These are phyloP conservation scores for Acanthisitta chloris DNA, from an alignment of 2,113 vertebrate species.

Conservation along the genomic window DNA sequence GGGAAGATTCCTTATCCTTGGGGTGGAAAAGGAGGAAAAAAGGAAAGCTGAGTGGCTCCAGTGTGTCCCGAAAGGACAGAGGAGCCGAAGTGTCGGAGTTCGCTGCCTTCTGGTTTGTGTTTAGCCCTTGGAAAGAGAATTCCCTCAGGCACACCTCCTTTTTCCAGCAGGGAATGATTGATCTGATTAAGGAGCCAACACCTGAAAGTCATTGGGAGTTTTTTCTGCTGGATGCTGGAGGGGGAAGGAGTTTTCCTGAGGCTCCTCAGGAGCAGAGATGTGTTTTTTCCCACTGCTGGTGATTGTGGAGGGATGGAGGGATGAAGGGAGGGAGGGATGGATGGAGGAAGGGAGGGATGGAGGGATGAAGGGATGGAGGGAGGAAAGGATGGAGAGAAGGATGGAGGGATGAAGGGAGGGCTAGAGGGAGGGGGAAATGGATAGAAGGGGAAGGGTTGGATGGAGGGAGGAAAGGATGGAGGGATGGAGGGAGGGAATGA, in stretches of 20 bases:
- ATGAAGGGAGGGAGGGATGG: too few species aligned
- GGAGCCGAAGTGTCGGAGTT: not conserved
- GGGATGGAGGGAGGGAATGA: too few species aligned
- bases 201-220: conserved; percentile 67
- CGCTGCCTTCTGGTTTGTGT: conserved; percentile 54
- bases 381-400: too few species aligned
- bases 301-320: too few species aligned
- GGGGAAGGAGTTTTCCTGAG: not conserved
- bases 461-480: too few species aligned
- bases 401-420: too few species aligned
- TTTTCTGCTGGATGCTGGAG: not conserved
- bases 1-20: not conserved
- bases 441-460: too few species aligned
- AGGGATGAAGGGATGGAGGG: too few species aligned
- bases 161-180: conserved; percentile 32
- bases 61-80: not conserved
- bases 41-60: not conserved
- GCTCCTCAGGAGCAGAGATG: not conserved
- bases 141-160: not conserved
- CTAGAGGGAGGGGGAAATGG: too few species aligned
- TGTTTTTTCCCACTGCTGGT: not conserved
- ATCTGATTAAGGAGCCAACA: conserved; percentile 57
- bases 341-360: too few species aligned
- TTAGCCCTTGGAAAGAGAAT: not conserved
- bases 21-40: not conserved